These are phyloP conservation scores for Merops nubicus DNA, from an alignment of 2,113 vertebrate species.

Conservation along the genomic window DNA sequence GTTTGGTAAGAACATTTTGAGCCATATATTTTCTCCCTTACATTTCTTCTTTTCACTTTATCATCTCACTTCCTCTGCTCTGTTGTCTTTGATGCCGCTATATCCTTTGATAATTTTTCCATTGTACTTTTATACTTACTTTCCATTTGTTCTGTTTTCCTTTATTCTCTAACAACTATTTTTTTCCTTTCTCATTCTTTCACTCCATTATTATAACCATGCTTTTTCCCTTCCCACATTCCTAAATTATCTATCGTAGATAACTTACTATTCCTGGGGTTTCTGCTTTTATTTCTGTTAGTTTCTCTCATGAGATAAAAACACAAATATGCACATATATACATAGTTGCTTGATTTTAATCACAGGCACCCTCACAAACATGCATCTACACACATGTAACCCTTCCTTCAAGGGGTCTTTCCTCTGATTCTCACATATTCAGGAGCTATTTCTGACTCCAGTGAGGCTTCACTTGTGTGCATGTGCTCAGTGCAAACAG, in stretches of 20 bases:
- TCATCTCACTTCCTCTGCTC: slow-evolving; percentile 44
- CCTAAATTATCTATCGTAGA: background rate
- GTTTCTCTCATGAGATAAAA: background rate
- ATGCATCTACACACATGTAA: background rate
- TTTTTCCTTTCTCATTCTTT: slow-evolving; percentile 19
- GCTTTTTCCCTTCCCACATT: background rate
- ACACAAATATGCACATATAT: background rate
- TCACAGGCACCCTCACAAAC: background rate
- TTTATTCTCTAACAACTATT: slow-evolving; percentile 11
- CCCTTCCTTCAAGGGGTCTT: background rate
- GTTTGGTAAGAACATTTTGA: background rate
- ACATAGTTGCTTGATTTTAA: background rate
- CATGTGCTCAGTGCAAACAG: background rate
- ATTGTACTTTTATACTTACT: slow-evolving; percentile 10
- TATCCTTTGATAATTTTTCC: slow-evolving; percentile 55
- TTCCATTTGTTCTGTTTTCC: slow-evolving; percentile 32
- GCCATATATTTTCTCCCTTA: slow-evolving; percentile 1
- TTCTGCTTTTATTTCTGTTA: background rate
- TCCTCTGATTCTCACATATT: background rate
- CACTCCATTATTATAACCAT: background rate
- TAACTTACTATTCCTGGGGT: background rate
- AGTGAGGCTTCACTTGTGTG: background rate
- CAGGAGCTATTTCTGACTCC: background rate
- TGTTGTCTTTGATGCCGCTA: background rate
- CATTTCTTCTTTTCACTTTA: slow-evolving; percentile 21